Evolutionary conservation across 2,888 invertebrate species (phyloP), one percentile per base, ranked within the genome.

Genomic region (Standfussiana lucernea): DNA sequence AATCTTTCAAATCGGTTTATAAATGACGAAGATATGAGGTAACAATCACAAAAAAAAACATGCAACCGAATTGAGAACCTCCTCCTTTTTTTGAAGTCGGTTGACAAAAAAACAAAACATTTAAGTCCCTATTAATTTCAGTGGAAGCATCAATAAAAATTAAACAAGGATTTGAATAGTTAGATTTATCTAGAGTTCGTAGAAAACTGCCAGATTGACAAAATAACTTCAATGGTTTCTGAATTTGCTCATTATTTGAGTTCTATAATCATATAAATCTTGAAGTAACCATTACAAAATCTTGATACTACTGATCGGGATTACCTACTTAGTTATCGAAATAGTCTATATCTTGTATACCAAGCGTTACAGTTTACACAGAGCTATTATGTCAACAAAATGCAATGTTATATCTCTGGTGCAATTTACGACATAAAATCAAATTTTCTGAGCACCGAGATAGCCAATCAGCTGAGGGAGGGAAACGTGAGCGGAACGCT

Each of bases 391-490:
- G 28, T 40, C 24, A 53, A 42, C 32, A 42, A 53, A 50, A 35
- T 35, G 18, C 53, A 68, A 56, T 32, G 18, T 32, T 59, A 59
- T 32, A 32, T 21, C 56, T 61, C 68, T 68, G 75, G 50, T 72
- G 72, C 59, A 77, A 72, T 75, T 85, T 86, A 85, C 81, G 68
- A 77, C 82, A 72, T 76, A 86, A 88, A 91, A 92, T 90, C 87
- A 86, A 90, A 92, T 93, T 91, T 89, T 83, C 83, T 85, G 73
- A 89, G 83, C 86, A 85, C 82, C 84, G 89, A 92, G 92, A 93
- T 92, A 91, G 91, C 90, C 90, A 92, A 94, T 94, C 92, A 92
- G 91, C 91, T 91, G 92, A 91, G 92, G 92, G 90, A 87, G 88
- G 84, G 82, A 82, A 91, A 91, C 89, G 91, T 89, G 89, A 89